Evolutionary conservation across 2,888 invertebrate species (phyloP), one percentile per base, ranked within the genome.

Genomic region (Papilio elwesi): DNA sequence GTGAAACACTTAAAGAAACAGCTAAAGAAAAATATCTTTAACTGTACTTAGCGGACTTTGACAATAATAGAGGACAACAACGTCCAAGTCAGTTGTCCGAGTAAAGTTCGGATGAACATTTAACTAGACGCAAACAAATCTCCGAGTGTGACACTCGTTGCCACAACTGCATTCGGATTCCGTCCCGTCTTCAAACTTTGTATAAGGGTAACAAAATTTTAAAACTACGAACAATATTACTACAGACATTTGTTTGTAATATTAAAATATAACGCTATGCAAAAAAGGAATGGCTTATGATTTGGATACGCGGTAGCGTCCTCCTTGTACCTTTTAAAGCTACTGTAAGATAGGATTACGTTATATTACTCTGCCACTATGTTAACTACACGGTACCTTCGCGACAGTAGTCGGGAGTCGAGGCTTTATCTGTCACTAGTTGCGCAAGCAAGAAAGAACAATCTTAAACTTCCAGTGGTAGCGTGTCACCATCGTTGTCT

Each of bases 51-150:
- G 53, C 38, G 16, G 36, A 72, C 55, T 69, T 73, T 64, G 47
- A 66, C 64, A 73, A 73, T 73, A 73, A 69, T 69, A 68, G 55
- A 36, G 66, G 69, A 73, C 69, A 73, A 73, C 57, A 73, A 59
- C 65, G 69, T 73, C 69, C 59, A 65, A 73, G 65, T 66, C 68
- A 51, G 69, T 73, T 69, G 73, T 73, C 65, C 69, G 13, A 65
- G 73, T 62, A 73, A 71, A 91, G 89, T 91, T 90, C 80, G 81
- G 80, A 75, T 85, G 82, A 91, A 92, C 91, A 92, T 91, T 92
- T 92, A 93, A 93, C 93, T 91, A 92, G 91, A 85, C 83, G 84
- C 89, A 88, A 90, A 91, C 90, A 90, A 90, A 90, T 88, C 85
- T 62, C 84, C 79, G 81, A 86, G 88, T 84, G 87, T 83, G 86